Evolutionary conservation across 2,113 vertebrate genomes (phyloP).

Genomic region (Trochalopteron elliotii): DNA sequence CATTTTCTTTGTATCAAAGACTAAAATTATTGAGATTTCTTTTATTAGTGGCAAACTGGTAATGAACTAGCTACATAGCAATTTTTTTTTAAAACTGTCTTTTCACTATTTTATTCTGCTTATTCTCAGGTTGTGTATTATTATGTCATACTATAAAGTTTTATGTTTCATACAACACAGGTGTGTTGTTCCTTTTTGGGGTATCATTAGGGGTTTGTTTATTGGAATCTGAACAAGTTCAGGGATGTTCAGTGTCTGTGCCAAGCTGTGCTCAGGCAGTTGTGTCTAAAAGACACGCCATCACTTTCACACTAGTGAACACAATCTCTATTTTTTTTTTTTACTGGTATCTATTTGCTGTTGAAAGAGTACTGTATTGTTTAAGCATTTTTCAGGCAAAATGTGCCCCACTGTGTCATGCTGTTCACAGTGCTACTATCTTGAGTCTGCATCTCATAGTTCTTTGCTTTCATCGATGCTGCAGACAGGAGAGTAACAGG

Average conservation of each 20-base stretch:
- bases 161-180: background rate
- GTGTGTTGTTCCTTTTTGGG: background rate
- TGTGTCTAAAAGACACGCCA: background rate
- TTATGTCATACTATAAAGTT: background rate
- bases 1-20: background rate
- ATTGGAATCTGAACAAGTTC: background rate
- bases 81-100: background rate
- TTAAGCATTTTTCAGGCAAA: background rate
- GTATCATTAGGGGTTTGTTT: background rate
- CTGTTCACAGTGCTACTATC: background rate
- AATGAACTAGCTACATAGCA: background rate
- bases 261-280: background rate
- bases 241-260: background rate
- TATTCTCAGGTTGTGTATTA: background rate
- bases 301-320: background rate
- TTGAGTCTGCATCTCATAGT: background rate
- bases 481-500: background rate
- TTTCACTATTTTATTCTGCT: background rate
- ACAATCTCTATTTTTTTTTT: background rate
- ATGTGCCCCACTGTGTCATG: background rate
- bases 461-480: background rate
- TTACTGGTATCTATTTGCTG: background rate
- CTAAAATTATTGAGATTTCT: background rate
- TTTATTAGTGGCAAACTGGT: background rate
- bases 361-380: background rate